phyloP scores from a whole-genome alignment of 1,140 invertebrate genomes.

The Drosophila lacertosa region DNA sequence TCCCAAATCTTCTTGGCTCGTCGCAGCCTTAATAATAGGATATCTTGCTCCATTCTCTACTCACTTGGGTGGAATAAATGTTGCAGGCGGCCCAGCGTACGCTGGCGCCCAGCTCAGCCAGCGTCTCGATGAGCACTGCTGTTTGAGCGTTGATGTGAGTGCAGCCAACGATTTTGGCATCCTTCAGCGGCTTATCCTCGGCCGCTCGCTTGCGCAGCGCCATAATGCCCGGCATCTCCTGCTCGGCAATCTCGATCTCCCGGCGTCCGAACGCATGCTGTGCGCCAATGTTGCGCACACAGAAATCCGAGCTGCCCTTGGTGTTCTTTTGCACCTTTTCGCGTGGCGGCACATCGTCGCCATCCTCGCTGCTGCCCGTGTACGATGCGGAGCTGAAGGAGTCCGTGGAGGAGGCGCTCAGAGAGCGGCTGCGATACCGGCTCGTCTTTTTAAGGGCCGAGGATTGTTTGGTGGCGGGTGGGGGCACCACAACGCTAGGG shows the following conservation, averaged over 20 bases:
- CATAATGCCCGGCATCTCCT: slow-evolving; percentile 98
- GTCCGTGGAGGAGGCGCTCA: slow-evolving; percentile 96
- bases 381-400: slow-evolving; percentile 97
- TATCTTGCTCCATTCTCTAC: slow-evolving; percentile 18
- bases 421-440: slow-evolving; percentile 92
- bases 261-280: slow-evolving; percentile 96
- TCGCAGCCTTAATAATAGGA: too few species aligned
- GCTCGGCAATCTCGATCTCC: slow-evolving; percentile 99
- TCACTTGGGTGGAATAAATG: slow-evolving; percentile 97
- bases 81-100: slow-evolving; percentile 98
- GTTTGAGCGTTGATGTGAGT: slow-evolving; percentile 99
- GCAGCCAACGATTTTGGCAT: slow-evolving; percentile 98
- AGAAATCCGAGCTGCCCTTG: slow-evolving; percentile 93
- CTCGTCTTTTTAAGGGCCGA: slow-evolving; percentile 93
- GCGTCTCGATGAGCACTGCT: slow-evolving; percentile 97
- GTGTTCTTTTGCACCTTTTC: slow-evolving; percentile 93
- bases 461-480: slow-evolving; percentile 85
- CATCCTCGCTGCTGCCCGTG: slow-evolving; percentile 95
- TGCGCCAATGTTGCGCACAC: slow-evolving; percentile 94
- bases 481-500: slow-evolving; percentile 70
- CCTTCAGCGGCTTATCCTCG: slow-evolving; percentile 96
- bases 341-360: slow-evolving; percentile 90
- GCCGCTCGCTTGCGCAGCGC: slow-evolving; percentile 94
- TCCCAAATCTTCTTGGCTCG: too few species aligned
- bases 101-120: slow-evolving; percentile 94